Evolutionary conservation across 2,113 vertebrate genomes (phyloP).

Genomic region (Podarcis raffonei): DNA sequence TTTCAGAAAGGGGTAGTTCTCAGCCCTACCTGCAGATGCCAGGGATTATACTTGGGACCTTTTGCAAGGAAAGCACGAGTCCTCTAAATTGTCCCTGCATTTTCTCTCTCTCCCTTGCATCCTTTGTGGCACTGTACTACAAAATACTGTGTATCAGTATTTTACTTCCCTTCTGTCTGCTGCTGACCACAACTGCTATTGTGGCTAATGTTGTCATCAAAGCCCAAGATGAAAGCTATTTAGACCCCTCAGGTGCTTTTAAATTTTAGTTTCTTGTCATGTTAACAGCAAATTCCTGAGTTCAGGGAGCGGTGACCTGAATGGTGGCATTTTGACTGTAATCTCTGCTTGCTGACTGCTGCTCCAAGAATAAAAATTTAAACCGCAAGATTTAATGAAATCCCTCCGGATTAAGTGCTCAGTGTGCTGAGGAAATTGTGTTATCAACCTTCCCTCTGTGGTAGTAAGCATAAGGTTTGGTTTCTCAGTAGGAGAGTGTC

Average conservation of each 20-base stretch:
- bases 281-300: slow-evolving; percentile 49
- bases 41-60: background rate
- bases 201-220: slow-evolving; percentile 5
- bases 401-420: slow-evolving; percentile 71
- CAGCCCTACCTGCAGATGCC: background rate
- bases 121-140: background rate
- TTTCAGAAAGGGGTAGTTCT: too few relatives aligned
- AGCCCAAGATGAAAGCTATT: slow-evolving; percentile 10
- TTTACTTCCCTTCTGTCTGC: slow-evolving; percentile 3
- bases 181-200: background rate
- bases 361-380: slow-evolving; percentile 75
- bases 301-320: slow-evolving; percentile 65
- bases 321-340: slow-evolving; percentile 66
- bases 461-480: slow-evolving; percentile 47
- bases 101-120: background rate
- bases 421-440: slow-evolving; percentile 62
- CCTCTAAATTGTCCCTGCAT: background rate
- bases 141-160: background rate
- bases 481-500: slow-evolving; percentile 60
- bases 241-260: slow-evolving; percentile 22
- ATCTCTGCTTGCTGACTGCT: slow-evolving; percentile 67
- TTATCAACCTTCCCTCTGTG: slow-evolving; percentile 60
- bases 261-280: slow-evolving; percentile 57
- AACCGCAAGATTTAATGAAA: slow-evolving; percentile 75
- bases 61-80: background rate